Percentiles rank a stretch among this genome's conserved stretches.
Evolutionary conservation across 2,888 invertebrate genomes (phyloP).

Genomic region (Bruchidius siliquastri): DNA sequence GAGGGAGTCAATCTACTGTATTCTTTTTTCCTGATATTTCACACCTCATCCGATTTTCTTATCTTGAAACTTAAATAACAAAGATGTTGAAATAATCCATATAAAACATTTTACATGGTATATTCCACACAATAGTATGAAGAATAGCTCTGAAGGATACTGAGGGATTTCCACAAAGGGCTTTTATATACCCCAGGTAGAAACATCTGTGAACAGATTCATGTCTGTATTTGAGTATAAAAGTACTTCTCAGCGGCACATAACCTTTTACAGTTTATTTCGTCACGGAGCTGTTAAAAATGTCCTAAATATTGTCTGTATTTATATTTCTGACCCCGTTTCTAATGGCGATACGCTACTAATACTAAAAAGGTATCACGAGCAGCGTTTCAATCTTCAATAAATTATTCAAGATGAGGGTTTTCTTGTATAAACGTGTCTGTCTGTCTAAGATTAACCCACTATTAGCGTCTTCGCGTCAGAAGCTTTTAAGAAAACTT

Average conservation of each 20-base stretch:
- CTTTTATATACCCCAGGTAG: not conserved
- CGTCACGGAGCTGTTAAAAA: not conserved
- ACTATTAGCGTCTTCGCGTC: too few relatives aligned
- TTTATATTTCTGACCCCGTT: not conserved
- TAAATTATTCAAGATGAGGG: too few relatives aligned
- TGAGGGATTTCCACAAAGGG: not conserved
- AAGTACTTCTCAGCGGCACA: not conserved
- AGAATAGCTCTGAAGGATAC: not conserved
- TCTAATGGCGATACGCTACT: not conserved
- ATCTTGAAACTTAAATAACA: not conserved
- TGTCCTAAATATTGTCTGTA: not conserved
- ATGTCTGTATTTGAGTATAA: not conserved
- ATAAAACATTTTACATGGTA: not conserved
- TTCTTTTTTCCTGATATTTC: too few relatives aligned
- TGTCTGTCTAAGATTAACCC: too few relatives aligned
- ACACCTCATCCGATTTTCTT: not conserved
- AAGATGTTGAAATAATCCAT: not conserved
- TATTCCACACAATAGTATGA: not conserved
- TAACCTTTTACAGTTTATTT: not conserved
- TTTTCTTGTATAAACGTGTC: too few relatives aligned
- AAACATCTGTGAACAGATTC: not conserved
- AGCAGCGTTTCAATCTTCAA: not conserved
- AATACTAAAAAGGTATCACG: not conserved
- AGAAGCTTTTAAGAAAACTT: too few relatives aligned
- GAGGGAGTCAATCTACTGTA: too few relatives aligned